Conservation (phyloP, 2,797 vertebrate species). For the Lycodopsis pacificus region DNA sequence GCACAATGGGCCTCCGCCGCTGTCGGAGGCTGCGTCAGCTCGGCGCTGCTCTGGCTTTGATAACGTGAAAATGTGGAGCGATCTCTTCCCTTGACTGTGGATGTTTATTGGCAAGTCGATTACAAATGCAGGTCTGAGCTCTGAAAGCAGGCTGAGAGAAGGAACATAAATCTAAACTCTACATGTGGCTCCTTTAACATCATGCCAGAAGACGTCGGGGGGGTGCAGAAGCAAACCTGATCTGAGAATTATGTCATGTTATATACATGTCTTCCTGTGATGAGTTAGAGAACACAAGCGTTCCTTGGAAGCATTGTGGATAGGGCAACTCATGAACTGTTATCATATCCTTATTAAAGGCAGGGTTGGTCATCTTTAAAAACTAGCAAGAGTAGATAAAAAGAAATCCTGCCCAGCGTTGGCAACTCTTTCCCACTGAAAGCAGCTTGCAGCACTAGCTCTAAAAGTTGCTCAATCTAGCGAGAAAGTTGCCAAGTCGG, state of each 20-base stretch:
- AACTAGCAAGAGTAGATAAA: no score
- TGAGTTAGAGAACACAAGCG: no score
- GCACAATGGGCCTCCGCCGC: constrained; percentile 29
- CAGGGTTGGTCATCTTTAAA: no score
- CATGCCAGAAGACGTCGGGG: background rate
- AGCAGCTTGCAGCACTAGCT: no score
- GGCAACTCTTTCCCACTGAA: no score
- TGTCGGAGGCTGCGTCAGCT: constrained; percentile 11
- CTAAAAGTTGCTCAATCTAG: no score
- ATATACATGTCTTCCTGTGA: background rate
- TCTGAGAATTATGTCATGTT: background rate
- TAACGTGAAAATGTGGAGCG: constrained; percentile 13
- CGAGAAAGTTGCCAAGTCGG: no score
- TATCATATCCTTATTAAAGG: no score
- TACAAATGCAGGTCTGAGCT: background rate
- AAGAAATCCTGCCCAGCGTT: no score
- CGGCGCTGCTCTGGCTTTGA: constrained; percentile 22
- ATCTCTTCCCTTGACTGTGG: background rate
- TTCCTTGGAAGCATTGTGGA: background rate
- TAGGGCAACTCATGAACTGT: no score
- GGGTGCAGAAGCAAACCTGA: background rate
- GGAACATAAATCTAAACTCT: background rate
- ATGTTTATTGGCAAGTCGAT: constrained; percentile 1
- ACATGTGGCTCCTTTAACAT: background rate
- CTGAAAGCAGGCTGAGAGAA: background rate